phyloP scores from a whole-genome alignment of 2,113 vertebrate species.

The Etheostoma cragini region DNA sequence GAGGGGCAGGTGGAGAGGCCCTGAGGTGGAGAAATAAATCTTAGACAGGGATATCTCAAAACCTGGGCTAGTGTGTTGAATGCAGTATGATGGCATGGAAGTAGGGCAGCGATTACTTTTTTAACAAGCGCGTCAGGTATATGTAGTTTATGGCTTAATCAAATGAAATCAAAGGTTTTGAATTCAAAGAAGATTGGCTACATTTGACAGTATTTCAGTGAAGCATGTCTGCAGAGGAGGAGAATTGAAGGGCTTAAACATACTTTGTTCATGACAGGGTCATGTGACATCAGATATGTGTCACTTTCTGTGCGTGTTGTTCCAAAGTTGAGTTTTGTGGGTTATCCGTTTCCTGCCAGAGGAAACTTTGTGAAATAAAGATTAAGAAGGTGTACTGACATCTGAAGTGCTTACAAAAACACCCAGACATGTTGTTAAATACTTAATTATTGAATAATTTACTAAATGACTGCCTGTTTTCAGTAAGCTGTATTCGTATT shows the following conservation, averaged over 20 bases:
- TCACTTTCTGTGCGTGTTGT: background rate
- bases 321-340: conserved; percentile 18
- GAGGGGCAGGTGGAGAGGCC: background rate
- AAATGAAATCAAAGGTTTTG: background rate
- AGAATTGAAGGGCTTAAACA: background rate
- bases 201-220: background rate
- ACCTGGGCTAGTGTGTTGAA: background rate
- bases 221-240: background rate
- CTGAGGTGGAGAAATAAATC: background rate
- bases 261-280: background rate
- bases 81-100: background rate
- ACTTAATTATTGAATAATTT: background rate
- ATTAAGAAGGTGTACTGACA: background rate
- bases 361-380: conserved; percentile 32
- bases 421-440: background rate
- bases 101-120: background rate
- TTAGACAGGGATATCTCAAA: background rate
- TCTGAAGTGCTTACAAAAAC: background rate
- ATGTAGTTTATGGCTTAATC: background rate
- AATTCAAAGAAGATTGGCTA: background rate
- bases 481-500: background rate
- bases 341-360: conserved; percentile 56
- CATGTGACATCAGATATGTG: background rate
- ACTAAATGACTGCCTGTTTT: background rate
- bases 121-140: background rate